These are phyloP conservation scores for Dorcus parallelipipedus DNA, from an alignment of 2,888 invertebrate genomes.

Conservation along the genomic window DNA sequence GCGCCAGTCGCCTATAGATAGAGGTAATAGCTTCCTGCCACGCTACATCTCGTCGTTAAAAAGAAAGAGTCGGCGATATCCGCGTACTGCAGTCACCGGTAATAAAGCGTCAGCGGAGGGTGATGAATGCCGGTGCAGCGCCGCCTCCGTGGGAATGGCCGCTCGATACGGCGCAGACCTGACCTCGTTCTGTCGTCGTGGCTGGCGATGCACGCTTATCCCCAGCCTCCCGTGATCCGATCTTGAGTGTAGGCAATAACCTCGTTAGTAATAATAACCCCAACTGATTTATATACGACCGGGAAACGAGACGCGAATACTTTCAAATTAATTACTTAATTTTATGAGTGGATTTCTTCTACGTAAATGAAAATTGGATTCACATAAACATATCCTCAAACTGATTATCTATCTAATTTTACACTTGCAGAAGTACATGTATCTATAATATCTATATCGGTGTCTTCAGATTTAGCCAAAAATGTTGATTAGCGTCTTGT, in stretches of 20 bases:
- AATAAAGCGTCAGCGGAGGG: constrained; percentile 25
- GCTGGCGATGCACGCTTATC: constrained; percentile 17
- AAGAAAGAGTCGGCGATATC: constrained; percentile 22
- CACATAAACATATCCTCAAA: no score
- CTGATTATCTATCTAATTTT: no score
- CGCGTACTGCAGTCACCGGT: constrained; percentile 23
- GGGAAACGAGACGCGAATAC: constrained; percentile 16
- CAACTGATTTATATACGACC: constrained; percentile 28
- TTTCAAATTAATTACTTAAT: constrained; percentile 23
- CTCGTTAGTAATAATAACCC: constrained; percentile 32
- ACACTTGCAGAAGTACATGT: no score
- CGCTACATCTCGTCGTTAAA: constrained; percentile 21
- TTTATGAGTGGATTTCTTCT: constrained; percentile 3
- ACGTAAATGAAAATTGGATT: no score
- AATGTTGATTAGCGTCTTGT: no score
- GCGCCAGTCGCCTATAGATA: constrained; percentile 24
- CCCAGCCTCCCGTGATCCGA: constrained; percentile 22
- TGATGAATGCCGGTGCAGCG: constrained; percentile 28
- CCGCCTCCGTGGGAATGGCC: constrained; percentile 30
- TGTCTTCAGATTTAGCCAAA: no score
- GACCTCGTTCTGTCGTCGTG: constrained; percentile 29
- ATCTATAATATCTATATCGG: no score
- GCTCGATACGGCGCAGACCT: constrained; percentile 35
- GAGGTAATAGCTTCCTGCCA: constrained; percentile 26
- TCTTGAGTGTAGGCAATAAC: constrained; percentile 27